Percentiles rank a stretch among this genome's conserved stretches.
Conservation (phyloP, 2,797 vertebrate genomes). For the Crenichthys baileyi region DNA sequence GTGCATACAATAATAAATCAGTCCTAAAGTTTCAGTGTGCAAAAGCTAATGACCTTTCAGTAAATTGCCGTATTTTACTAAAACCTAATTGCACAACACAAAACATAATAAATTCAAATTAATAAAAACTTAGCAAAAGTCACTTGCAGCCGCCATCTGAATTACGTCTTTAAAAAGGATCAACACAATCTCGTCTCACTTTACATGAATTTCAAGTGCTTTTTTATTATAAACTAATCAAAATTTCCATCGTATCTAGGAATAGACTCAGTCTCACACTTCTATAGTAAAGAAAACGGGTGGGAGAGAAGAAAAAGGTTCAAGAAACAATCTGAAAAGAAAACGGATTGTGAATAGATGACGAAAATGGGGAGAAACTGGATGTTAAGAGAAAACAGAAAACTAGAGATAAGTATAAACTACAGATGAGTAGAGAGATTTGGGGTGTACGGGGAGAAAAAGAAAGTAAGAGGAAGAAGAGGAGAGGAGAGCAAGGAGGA, state of each 20-base stretch:
- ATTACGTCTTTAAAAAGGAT: background rate
- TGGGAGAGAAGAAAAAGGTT: background rate
- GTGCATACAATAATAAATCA: background rate
- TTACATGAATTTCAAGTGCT: background rate
- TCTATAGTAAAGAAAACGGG: background rate
- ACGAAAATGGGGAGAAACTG: conserved; percentile 15
- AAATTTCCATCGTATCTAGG: background rate
- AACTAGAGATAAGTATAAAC: conserved; percentile 38
- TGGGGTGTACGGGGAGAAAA: conserved; percentile 37
- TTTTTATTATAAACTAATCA: background rate
- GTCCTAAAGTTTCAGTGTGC: background rate
- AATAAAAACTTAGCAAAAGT: background rate
- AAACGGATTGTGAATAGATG: background rate
- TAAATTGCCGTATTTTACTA: background rate
- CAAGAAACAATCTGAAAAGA: conserved; percentile 17
- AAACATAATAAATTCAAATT: background rate
- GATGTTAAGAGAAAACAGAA: conserved; percentile 32
- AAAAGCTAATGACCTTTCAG: background rate
- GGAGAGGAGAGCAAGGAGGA: conserved; percentile 44
- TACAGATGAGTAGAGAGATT: conserved; percentile 24
- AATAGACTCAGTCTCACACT: background rate
- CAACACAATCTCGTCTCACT: background rate
- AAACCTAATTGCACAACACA: background rate
- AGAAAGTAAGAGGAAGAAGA: conserved; percentile 42
- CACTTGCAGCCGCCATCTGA: background rate